Base-by-base conservation (phyloP, 2,113 vertebrate species). In the Nibea albiflora region DNA sequence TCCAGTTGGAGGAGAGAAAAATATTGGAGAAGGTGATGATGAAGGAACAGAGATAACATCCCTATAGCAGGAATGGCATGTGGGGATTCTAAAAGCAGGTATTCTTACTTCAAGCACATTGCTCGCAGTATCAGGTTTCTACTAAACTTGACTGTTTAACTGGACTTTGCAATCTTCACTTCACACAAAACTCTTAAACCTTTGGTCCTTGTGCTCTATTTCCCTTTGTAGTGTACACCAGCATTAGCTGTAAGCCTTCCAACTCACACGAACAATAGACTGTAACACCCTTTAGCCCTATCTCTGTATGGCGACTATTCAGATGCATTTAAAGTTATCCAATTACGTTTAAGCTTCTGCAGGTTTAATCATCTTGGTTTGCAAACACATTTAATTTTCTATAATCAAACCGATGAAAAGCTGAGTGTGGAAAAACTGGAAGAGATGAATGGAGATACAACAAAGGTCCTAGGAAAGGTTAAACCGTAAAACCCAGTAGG, bases 241-340 rank as follows among this genome's bases (percentile, higher is more conserved):
- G 53, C 63, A 79, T 54, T 80, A 85, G 73, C 72, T 89, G 71
- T 66, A 67, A 6, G 19, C 82, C 74, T 78, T 77, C 22, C 46
- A 71, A 83, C 65, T 80, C 47, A 62, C 67, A 66, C 47, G 67
- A 44, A 70, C 46, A 52, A 28, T 67, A 72, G 24, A 71, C n/a
- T 72, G 26, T 61, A 69, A 54, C 46, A 17, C 11, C 24, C 61
- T 83, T 65, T 46, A 88, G 56, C 54, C 47, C 56, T 9, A 53
- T 68, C 28, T 76, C 22, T 56, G 31, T 19, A 72, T 39, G 15
- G 42, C 62, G 78, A 24, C 49, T 26, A 58, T 81, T 60, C 16
- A 58, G 17, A 52, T 77, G 11, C 31, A 73, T 77, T 64, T 49
- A n/a, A 53, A 68, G 11, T 49, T 31, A 76, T 78, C 11, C 26